Base-by-base conservation (phyloP, 1,140 invertebrate species). In the Aphis craccivora region DNA sequence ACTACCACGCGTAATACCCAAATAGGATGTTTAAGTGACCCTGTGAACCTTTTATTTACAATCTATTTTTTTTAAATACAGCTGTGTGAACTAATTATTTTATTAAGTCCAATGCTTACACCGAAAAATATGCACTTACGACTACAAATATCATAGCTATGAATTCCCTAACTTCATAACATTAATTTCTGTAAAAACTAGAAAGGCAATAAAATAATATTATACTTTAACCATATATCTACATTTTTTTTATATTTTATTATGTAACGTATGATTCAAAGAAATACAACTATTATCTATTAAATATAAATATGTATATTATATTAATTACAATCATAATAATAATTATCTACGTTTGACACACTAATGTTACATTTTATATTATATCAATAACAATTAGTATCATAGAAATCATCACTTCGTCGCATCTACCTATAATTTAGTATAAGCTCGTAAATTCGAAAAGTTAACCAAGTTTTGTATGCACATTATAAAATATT, bases 341-440 rank as follows among this genome's bases (percentile, higher is more conserved):
- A 14, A 30, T 30, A n/a, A 67, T 67, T 30, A 67, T 67, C 30
- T 67, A n/a, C 14, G 8, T 60, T 30, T 60, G 1, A 67, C 30
- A 67, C 30, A 18, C 11, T 14, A 67, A 67, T 67, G 14, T 67
- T 4, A n/a, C 0, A 67, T 67, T 14, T 30, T 60, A 60, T 60
- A 30, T 60, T 60, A 14, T 67, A n/a, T 67, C 60, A n/a, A 67
- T 67, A 14, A n/a, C 30, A 18, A 67, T 18, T n/a, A 67, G 60
- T n/a, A 67, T 67, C 0, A 48, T n/a, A 67, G 5, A n/a, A n/a
- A 18, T n/a, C 14, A n/a, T n/a, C 4, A 18, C 5, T 67, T 51
- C 1, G 1, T 30, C 30, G 1, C 25, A 11, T 1, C 11, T n/a
- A 6, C 30, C 30, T 4, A 0, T 1, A 18, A n/a, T n/a, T 67